phyloP scores from a whole-genome alignment of 64 coral and sea anemone genomes.

The Hydrozoanthus tunicans region DNA sequence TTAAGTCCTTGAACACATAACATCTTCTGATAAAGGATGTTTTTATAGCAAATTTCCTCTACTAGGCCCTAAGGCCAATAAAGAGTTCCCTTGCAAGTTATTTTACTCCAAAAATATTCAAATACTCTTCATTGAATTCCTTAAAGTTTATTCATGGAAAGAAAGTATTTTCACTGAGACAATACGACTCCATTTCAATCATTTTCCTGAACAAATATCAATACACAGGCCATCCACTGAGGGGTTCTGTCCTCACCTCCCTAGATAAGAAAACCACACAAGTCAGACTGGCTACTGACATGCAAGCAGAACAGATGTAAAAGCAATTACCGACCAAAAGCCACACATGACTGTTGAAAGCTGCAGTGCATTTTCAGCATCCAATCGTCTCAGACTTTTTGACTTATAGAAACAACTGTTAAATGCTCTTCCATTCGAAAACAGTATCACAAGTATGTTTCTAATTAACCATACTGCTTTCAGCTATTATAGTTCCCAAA shows the following conservation, averaged over 20 bases:
- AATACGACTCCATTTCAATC: not conserved
- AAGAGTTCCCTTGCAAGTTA: too few relatives aligned
- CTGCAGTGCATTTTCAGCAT: not conserved
- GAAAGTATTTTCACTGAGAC: not conserved
- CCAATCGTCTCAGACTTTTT: not conserved
- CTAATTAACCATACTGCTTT: not conserved
- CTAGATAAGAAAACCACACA: slow-evolving; percentile 19
- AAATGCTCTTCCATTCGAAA: not conserved
- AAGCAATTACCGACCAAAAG: slow-evolving; percentile 23
- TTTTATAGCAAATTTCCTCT: too few relatives aligned
- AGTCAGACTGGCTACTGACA: not conserved
- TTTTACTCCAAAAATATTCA: too few relatives aligned
- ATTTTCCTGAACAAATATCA: not conserved
- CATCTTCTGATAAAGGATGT: too few relatives aligned
- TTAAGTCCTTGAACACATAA: too few relatives aligned
- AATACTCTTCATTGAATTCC: too few relatives aligned
- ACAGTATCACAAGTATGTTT: not conserved
- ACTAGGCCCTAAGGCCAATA: too few relatives aligned
- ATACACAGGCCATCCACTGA: too few relatives aligned
- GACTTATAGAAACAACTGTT: not conserved
- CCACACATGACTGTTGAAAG: not conserved
- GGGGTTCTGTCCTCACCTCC: not conserved
- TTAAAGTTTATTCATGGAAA: too few relatives aligned
- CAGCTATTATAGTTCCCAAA: not conserved
- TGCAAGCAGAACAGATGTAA: slow-evolving; percentile 28